Conservation (phyloP, 2,113 vertebrate genomes). For the Ursus arctos region DNA sequence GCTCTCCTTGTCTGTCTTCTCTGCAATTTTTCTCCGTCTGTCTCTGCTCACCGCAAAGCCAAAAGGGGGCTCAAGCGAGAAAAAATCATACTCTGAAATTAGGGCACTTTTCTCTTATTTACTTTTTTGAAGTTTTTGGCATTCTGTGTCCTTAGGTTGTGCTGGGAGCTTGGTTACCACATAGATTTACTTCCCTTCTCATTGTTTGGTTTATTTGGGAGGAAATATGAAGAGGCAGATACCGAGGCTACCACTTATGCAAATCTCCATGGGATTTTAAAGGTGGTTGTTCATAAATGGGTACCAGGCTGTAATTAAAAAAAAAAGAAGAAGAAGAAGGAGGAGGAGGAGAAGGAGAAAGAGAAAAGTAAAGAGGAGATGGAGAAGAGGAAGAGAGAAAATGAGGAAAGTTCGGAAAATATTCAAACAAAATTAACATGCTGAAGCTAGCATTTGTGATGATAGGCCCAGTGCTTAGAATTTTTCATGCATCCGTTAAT, state of each 20-base stretch:
- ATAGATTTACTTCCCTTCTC: not conserved
- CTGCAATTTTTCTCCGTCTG: not conserved
- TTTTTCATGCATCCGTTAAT: not conserved
- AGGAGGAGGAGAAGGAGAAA: not conserved
- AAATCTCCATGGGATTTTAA: not conserved
- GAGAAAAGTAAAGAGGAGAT: not conserved
- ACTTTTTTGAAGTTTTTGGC: not conserved
- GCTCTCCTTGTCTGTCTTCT: not conserved
- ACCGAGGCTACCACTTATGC: not conserved
- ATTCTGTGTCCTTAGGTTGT: not conserved
- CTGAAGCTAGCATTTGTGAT: not conserved
- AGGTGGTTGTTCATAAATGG: not conserved
- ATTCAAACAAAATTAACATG: not conserved
- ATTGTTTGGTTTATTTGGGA: not conserved
- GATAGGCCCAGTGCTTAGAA: not conserved
- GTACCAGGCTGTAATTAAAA: not conserved
- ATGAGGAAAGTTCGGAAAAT: not conserved
- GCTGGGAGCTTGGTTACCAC: not conserved
- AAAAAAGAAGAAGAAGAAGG: not conserved
- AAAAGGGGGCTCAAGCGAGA: not conserved
- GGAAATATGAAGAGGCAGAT: not conserved
- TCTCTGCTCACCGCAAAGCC: not conserved
- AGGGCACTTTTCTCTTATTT: not conserved
- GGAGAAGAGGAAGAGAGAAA: not conserved
- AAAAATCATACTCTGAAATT: not conserved